Conservation (phyloP, 92 coral and sea anemone genomes). For the Epizoanthus rinbou region DNA sequence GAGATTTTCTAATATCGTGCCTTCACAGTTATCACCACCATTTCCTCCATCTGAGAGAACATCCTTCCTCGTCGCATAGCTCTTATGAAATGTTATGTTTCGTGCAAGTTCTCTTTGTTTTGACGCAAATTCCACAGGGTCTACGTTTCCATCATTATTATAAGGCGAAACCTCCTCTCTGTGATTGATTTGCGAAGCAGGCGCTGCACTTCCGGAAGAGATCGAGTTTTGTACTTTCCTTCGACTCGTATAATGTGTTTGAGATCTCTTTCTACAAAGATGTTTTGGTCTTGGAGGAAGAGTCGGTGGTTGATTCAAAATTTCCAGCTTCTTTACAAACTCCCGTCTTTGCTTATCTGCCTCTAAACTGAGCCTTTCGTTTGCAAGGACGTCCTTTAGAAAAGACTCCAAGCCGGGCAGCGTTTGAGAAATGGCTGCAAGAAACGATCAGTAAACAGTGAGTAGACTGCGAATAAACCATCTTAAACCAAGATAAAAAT, state of each 20-base stretch:
- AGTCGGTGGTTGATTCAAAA: slow-evolving; percentile 78
- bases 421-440: slow-evolving; percentile 92
- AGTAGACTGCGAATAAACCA: not conserved
- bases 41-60: slow-evolving; percentile 33
- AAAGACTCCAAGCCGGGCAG: slow-evolving; percentile 91
- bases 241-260: slow-evolving; percentile 46
- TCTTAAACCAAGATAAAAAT: slow-evolving; percentile 10
- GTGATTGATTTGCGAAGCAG: slow-evolving; percentile 3
- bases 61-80: slow-evolving; percentile 42
- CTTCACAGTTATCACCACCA: slow-evolving; percentile 34
- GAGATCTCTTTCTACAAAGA: slow-evolving; percentile 40
- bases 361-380: slow-evolving; percentile 84
- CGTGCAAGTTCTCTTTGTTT: slow-evolving; percentile 84
- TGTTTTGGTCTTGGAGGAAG: slow-evolving; percentile 87
- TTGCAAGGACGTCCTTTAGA: slow-evolving; percentile 86
- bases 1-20: slow-evolving; percentile 18
- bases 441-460: slow-evolving; percentile 36
- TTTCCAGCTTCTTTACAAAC: slow-evolving; percentile 81
- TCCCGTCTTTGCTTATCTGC: slow-evolving; percentile 94
- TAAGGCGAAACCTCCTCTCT: slow-evolving; percentile 56
- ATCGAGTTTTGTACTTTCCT: slow-evolving; percentile 39
- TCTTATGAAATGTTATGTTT: slow-evolving; percentile 49
- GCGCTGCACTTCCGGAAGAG: slow-evolving; percentile 68
- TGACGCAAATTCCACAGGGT: slow-evolving; percentile 85
- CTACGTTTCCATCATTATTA: slow-evolving; percentile 59